Conservation (phyloP, 2,888 invertebrate species). For the Junonia oenone region DNA sequence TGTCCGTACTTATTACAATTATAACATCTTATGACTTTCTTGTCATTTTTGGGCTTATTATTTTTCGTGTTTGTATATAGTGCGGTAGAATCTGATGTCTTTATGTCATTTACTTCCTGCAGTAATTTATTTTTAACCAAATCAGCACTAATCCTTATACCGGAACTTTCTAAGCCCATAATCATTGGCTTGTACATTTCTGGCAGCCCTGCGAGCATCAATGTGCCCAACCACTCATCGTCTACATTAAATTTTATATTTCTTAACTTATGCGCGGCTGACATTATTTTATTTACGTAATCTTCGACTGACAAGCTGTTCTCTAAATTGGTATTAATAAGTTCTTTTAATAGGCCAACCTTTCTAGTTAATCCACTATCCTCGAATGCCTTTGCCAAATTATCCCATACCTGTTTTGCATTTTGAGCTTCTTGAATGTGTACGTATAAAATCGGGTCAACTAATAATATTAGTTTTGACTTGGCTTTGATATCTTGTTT, state of each 20-base stretch:
- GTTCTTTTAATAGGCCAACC: constrained; percentile 26
- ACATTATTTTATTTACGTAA: constrained; percentile 4
- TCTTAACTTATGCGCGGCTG: constrained; percentile 21
- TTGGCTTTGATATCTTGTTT: constrained; percentile 21
- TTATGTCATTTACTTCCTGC: no score
- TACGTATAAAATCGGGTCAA: constrained; percentile 12
- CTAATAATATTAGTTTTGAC: constrained; percentile 25
- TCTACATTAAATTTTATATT: constrained; percentile 24
- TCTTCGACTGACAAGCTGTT: constrained; percentile 21
- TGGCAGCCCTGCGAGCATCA: constrained; percentile 28
- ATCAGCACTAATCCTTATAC: no score
- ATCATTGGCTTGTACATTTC: constrained; percentile 23
- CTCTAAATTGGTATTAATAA: constrained; percentile 25
- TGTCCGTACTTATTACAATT: no score
- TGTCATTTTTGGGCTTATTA: no score
- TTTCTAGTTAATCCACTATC: constrained; percentile 14
- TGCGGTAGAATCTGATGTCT: no score
- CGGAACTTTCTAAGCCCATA: no score
- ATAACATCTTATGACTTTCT: no score
- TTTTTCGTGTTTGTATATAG: no score
- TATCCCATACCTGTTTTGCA: no score
- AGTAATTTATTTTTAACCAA: no score
- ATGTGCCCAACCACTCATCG: constrained; percentile 27
- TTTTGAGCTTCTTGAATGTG: not conserved
- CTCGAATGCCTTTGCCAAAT: not conserved